phyloP scores from a whole-genome alignment of 2,113 vertebrate species.

The Sceloporus undulatus region DNA sequence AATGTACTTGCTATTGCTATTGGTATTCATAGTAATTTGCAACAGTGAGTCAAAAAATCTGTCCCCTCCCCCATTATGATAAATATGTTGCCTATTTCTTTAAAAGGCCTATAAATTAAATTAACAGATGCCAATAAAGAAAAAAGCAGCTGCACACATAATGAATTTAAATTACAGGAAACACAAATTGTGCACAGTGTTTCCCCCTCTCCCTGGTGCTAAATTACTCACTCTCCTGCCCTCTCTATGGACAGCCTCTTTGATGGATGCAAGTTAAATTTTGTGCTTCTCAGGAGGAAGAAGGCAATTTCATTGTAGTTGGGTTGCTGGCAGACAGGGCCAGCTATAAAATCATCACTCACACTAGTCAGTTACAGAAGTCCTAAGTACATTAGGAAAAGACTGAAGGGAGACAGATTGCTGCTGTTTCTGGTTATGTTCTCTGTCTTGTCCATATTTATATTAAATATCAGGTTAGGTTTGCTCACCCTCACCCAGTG shows the following conservation, averaged over 20 bases:
- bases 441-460: conserved; percentile 53
- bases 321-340: conserved; percentile 27
- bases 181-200: conserved; percentile 7
- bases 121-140: conserved; percentile 19
- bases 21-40: conserved; percentile 2
- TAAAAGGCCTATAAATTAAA: conserved; percentile 32
- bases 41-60: not conserved
- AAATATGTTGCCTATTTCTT: conserved; percentile 27
- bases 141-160: not conserved
- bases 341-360: conserved; percentile 53
- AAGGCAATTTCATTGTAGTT: conserved; percentile 58
- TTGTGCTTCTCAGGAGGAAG: conserved; percentile 56
- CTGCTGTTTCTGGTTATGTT: conserved; percentile 14
- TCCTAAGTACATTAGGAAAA: conserved; percentile 53
- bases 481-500: conserved; percentile 34
- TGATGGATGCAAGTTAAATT: conserved; percentile 57
- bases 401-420: conserved; percentile 45
- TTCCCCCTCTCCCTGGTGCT: not conserved
- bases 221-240: conserved; percentile 27
- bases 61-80: not conserved
- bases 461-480: conserved; percentile 43
- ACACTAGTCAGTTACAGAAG: conserved; percentile 56
- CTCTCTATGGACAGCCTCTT: conserved; percentile 45
- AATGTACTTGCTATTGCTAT: no score
- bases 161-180: not conserved